Evolutionary conservation across 2,797 vertebrate species (phyloP).

Genomic region (Moxostoma hubbsi): DNA sequence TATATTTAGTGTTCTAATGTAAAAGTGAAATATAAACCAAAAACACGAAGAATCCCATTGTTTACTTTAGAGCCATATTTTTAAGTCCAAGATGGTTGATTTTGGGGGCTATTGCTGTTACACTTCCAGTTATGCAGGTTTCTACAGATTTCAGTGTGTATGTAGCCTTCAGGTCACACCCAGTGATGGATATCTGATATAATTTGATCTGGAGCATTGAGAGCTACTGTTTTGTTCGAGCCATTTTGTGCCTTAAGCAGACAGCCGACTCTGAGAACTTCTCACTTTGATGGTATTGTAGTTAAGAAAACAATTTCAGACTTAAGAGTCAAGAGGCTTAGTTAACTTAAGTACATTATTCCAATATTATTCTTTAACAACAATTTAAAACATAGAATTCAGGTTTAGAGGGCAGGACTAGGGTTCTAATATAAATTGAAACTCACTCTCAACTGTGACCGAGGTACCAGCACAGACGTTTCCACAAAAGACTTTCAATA

Average conservation of each 20-base stretch:
- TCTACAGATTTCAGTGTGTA: not conserved
- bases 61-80: not conserved
- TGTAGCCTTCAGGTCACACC: not conserved
- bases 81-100: not conserved
- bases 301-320: not conserved
- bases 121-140: constrained; percentile 18
- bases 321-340: not conserved
- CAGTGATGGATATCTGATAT: constrained; percentile 55
- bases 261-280: not conserved
- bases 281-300: not conserved
- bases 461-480: not conserved
- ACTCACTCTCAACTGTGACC: not conserved
- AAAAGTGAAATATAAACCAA: not conserved
- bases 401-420: not conserved
- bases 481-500: not conserved
- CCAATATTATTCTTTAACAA: not conserved
- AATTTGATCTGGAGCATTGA: constrained; percentile 12
- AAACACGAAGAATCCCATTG: not conserved
- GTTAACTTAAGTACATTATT: too few relatives aligned
- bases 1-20: not conserved
- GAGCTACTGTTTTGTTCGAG: not conserved
- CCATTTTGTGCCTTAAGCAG: not conserved
- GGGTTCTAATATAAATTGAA: not conserved
- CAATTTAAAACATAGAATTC: not conserved
- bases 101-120: not conserved